Evolutionary conservation across 2,888 invertebrate genomes (phyloP), one percentile per base, ranked within the genome.

Genomic region (Synergus japonicus): DNA sequence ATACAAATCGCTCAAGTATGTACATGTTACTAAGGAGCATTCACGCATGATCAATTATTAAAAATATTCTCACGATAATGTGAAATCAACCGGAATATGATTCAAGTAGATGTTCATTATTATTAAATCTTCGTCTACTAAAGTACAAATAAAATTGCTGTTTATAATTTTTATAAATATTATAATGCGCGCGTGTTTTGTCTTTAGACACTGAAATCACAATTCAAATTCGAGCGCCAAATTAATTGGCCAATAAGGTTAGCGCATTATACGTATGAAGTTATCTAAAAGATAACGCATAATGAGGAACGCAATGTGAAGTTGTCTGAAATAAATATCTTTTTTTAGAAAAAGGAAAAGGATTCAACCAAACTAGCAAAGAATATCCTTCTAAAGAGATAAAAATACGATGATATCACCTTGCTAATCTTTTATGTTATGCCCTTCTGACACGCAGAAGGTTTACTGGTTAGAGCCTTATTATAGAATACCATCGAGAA

Each of bases 401-500:
- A 22, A 60, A 60, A 60, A 60, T 60, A 60, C 22, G 60, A 60
- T 60, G 18, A 58, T 13, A 49, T 49, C 49, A 49, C 49, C 49
- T 60, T 60, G 60, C 9, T 18, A 60, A 60, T 60, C 22, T 18
- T 60, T 22, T 22, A 22, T 22, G 22, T 8, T 18, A 22, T 22
- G 60, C 60, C 60, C 18, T 58, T 58, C 58, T 58, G 58, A 58
- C 58, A 18, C 58, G 58, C n/a, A 58, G 18, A 18, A 58, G 18
- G 58, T 15, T 64, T 64, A 64, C 37, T 13, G 18, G 9, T 58
- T 58, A 58, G 58, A 64, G 64, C 29, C 41, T 64, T 64, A 41
- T 64, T 64, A 64, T 41, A 15, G 64, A 29, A 64, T 64, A 64
- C 13, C 64, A 64, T 64, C 15, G 5, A 41, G 64, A 64, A 64